phyloP scores from a whole-genome alignment of 2,113 vertebrate genomes.

The Zingel zingel region DNA sequence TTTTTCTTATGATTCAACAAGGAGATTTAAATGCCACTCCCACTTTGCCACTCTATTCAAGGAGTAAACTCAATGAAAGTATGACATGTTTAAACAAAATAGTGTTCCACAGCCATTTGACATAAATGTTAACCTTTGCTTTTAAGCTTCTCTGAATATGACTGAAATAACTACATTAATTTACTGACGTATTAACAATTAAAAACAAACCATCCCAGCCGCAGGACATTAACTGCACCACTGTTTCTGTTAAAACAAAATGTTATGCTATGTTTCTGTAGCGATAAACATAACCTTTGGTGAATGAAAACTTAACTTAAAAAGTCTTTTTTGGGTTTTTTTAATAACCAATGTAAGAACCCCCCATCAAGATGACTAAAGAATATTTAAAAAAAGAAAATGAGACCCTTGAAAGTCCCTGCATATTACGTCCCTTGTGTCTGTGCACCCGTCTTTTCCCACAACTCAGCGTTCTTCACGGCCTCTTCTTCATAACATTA shows the following conservation, averaged over 20 bases:
- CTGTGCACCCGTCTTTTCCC: slow-evolving; percentile 6
- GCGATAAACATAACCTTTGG: not conserved
- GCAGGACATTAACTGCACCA: not conserved
- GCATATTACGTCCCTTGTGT: slow-evolving; percentile 19
- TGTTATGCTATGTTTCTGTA: not conserved
- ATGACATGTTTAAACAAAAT: too few relatives aligned
- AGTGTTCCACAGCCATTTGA: not conserved
- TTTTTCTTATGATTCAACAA: not conserved
- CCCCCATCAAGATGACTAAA: not conserved
- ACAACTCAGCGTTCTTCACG: not conserved
- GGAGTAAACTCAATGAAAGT: too few relatives aligned
- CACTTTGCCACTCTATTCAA: not conserved
- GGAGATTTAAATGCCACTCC: not conserved
- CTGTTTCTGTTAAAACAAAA: not conserved
- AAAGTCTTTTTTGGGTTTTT: not conserved
- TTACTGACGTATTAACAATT: not conserved
- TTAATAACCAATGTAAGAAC: not conserved
- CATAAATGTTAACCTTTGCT: not conserved
- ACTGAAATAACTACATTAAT: not conserved
- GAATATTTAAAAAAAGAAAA: slow-evolving; percentile 39
- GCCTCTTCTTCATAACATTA: slow-evolving; percentile 41
- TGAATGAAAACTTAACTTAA: not conserved
- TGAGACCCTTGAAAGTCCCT: not conserved
- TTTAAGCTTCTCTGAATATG: not conserved
- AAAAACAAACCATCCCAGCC: too few relatives aligned